Evolutionary conservation across 2,797 vertebrate species (phyloP).

Genomic region (Spatula clypeata): DNA sequence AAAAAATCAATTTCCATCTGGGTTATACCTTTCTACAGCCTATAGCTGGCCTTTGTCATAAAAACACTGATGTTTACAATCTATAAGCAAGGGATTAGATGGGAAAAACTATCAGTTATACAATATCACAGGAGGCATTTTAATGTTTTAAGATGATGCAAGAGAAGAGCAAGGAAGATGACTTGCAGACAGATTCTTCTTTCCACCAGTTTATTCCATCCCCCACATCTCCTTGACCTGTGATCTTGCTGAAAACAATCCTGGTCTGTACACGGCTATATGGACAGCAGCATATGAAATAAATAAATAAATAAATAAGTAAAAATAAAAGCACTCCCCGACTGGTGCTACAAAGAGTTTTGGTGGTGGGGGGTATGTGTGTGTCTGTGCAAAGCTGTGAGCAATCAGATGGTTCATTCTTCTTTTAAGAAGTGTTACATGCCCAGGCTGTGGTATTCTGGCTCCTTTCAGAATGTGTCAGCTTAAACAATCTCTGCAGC

Average conservation of each 20-base stretch:
- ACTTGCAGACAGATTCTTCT: neutral
- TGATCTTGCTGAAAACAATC: neutral
- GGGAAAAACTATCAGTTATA: neutral
- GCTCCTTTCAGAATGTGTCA: neutral
- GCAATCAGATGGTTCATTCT: slow-evolving; percentile 32
- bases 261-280: neutral
- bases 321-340: neutral
- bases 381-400: neutral
- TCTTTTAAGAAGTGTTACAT: slow-evolving; percentile 36
- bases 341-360: neutral
- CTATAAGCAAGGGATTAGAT: neutral
- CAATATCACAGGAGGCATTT: neutral
- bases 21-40: neutral
- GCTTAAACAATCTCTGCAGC: slow-evolving; percentile 40
- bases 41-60: neutral
- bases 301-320: neutral
- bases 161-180: neutral
- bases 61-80: neutral
- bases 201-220: neutral
- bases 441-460: slow-evolving; percentile 23
- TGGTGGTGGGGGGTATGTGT: neutral
- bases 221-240: neutral
- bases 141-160: neutral
- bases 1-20: neutral
- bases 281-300: neutral